phyloP scores from a whole-genome alignment of 2,113 vertebrate genomes.

The Halichoerus grypus region DNA sequence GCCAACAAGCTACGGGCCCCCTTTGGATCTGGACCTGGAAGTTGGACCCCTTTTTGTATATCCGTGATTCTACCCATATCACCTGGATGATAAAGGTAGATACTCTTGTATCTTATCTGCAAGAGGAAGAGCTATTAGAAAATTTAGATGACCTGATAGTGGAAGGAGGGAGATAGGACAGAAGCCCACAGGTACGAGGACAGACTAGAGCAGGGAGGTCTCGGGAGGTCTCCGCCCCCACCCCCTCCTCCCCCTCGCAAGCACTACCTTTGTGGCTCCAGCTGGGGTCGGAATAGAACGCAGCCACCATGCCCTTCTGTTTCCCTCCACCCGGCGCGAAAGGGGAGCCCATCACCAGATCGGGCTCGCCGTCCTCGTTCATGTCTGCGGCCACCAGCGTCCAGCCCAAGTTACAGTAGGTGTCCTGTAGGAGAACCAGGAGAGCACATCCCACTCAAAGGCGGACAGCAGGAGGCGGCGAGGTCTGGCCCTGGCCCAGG shows the following conservation, averaged over 20 bases:
- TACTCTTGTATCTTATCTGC: background rate
- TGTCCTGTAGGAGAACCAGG: constrained; percentile 80
- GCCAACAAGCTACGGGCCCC: background rate
- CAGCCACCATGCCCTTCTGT: constrained; percentile 88
- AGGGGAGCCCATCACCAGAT: constrained; percentile 88
- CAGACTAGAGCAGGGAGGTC: background rate
- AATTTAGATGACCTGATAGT: fast-evolving
- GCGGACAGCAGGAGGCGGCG: background rate
- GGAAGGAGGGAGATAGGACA: background rate
- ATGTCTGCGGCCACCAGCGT: constrained; percentile 87
- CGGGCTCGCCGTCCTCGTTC: constrained; percentile 82
- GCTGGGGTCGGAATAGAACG: constrained; percentile 83
- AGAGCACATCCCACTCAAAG: background rate
- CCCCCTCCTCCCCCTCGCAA: background rate
- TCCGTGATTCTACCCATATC: background rate
- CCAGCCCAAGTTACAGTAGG: constrained; percentile 91
- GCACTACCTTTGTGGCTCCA: constrained; percentile 83
- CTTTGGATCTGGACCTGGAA: background rate
- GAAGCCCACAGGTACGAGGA: fast-evolving
- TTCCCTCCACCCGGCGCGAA: constrained; percentile 87
- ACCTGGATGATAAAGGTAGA: background rate
- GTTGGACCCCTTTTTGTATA: background rate
- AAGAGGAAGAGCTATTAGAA: background rate
- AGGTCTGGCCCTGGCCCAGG: fast-evolving
- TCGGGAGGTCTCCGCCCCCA: fast-evolving